Conservation (phyloP, 2,888 invertebrate genomes). For the Sipha maydis region DNA sequence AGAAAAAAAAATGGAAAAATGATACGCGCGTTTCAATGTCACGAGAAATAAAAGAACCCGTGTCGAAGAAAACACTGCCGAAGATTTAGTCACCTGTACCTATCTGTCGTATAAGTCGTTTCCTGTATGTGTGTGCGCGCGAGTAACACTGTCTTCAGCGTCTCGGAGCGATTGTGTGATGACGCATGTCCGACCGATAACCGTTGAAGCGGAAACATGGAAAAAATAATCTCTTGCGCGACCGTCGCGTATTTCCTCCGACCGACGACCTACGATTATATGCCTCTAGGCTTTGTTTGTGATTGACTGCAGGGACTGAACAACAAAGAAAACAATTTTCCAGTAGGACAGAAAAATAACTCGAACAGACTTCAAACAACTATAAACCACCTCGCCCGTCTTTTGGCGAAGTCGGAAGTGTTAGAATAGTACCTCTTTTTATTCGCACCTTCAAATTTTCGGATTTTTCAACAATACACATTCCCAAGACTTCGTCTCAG, state of each 20-base stretch:
- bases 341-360: no score
- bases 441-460: no score
- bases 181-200: conserved; percentile 25
- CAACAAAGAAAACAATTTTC: no score
- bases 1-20: not conserved
- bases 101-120: not conserved
- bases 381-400: no score
- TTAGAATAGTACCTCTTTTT: no score
- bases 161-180: not conserved
- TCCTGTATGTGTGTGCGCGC: not conserved
- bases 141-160: not conserved
- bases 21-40: not conserved
- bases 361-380: no score
- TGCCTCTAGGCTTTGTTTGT: not conserved
- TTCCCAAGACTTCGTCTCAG: no score
- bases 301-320: no score
- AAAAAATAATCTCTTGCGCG: not conserved
- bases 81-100: not conserved
- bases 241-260: not conserved
- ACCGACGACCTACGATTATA: not conserved
- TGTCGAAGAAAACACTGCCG: not conserved
- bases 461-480: no score
- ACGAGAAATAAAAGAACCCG: not conserved
- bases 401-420: no score
- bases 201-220: not conserved